Evolutionary conservation across 2,113 vertebrate genomes (phyloP).

Genomic region (Rhegmatorhina hoffmannsi): DNA sequence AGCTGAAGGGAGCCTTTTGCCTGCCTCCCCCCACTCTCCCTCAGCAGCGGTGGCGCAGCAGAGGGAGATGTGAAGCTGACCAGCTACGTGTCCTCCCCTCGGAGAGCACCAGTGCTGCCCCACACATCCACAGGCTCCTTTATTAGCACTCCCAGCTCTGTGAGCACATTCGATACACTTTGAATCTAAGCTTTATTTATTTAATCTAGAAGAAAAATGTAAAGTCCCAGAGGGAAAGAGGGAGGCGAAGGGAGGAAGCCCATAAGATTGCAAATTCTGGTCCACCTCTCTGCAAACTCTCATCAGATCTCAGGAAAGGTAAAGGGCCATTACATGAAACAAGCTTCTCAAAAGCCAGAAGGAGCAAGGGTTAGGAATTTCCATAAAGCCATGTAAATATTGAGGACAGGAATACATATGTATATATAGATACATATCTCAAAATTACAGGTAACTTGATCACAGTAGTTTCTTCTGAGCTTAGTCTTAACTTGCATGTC

Average conservation of each 20-base stretch:
- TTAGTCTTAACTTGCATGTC: not conserved
- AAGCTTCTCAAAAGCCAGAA: not conserved
- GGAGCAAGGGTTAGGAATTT: not conserved
- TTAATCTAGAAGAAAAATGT: not conserved
- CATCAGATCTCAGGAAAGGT: not conserved
- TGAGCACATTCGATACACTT: accelerated
- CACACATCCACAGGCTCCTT: accelerated
- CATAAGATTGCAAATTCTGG: not conserved
- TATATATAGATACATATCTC: not conserved
- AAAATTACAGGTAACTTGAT: not conserved
- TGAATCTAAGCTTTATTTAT: not conserved
- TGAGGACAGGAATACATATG: not conserved
- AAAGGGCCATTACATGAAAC: not conserved
- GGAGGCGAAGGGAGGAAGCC: not conserved
- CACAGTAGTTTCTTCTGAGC: not conserved
- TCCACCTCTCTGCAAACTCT: not conserved
- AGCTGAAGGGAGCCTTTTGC: not conserved
- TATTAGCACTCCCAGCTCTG: not conserved
- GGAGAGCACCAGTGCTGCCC: accelerated
- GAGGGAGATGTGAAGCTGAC: not conserved
- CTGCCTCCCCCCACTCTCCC: not conserved
- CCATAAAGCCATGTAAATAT: not conserved
- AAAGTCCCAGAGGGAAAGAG: not conserved
- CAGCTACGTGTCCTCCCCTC: not conserved
- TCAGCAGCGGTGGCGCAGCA: accelerated